phyloP scores from a whole-genome alignment of 2,797 vertebrate species.

The Argyrosomus regius region DNA sequence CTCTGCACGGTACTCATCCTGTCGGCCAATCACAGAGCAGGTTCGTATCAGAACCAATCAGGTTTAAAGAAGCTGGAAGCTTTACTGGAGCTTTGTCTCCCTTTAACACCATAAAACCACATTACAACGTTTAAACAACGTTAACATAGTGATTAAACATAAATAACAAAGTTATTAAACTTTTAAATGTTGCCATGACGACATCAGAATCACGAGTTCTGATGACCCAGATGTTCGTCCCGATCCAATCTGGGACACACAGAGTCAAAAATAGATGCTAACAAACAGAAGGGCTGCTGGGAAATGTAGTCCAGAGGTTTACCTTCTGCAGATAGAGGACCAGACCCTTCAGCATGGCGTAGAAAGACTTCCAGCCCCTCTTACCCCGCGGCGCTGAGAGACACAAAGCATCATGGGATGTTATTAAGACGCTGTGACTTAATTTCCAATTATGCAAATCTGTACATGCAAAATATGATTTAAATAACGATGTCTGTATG shows the following conservation, averaged over 20 bases:
- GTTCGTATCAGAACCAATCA: neutral
- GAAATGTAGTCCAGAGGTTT: constrained; percentile 35
- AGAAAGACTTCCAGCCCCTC: constrained; percentile 95
- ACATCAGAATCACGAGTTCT: neutral
- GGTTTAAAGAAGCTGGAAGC: too few relatives aligned
- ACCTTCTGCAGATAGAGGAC: constrained; percentile 99
- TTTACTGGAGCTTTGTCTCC: too few relatives aligned
- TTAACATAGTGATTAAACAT: neutral
- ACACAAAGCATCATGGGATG: constrained; percentile 38
- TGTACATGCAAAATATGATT: too few relatives aligned
- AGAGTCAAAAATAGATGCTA: neutral
- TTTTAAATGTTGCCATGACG: neutral
- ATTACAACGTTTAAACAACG: too few relatives aligned
- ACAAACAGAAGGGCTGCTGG: constrained; percentile 16
- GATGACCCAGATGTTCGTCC: constrained; percentile 2
- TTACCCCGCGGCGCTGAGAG: constrained; percentile 92
- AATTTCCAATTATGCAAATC: too few relatives aligned
- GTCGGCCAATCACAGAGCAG: constrained; percentile 56
- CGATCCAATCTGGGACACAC: constrained; percentile 12
- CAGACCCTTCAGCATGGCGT: constrained; percentile 94
- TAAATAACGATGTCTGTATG: too few relatives aligned
- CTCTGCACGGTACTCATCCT: constrained; percentile 94
- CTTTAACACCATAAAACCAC: too few relatives aligned
- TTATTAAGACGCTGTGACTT: neutral
- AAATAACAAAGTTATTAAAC: neutral